Evolutionary conservation across 2,113 vertebrate genomes (phyloP), one percentile per base, ranked within the genome.

Genomic region (Eptesicus fuscus): DNA sequence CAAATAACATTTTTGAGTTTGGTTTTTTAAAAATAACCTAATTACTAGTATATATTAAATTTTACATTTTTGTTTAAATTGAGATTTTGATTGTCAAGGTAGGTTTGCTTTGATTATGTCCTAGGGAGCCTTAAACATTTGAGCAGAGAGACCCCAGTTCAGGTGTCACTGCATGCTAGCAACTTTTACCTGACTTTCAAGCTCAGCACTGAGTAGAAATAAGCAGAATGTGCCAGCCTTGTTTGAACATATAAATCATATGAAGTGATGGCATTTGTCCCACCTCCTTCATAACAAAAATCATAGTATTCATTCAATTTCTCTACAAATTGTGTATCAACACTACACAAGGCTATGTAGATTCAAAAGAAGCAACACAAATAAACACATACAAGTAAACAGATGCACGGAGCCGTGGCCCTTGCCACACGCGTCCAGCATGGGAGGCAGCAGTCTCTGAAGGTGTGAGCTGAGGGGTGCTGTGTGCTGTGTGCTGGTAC

Each of bases 171-270:
- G 4, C 25, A 42, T 47, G 4, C 14, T 12, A 44, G 28, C 42
- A 14, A 6, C 59, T 44, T 59, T 59, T 63, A n/a, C 80, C 47
- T 91, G 28, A 73, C 88, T 91, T 93, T 93, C 47, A 86, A 42
- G 22, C 22, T 85, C 51, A 47, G 16, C 82, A 11, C 32, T 70
- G 4, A 59, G 49, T 76, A 91, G 65, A 93, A 80, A 84, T 91
- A 44, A 69, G 25, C 51, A 10, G 85, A 95, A 69, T 35, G 9
- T 80, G 37, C 22, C 18, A 49, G 17, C 14, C 56, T 73, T 22
- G 3, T 80, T 74, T 91, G 32, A 59, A 92, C 78, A 83, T 44
- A 42, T 37, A 49, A 79, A 73, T 53, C 25, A 25, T 63, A 56
- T 87, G 42, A 74, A 88, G 35, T 53, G 18, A 51, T 82, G 32